A percentile compares a stretch with the other conserved stretches of the same genome.
Evolutionary conservation across 2,888 invertebrate species (phyloP).

Genomic region (Cheilosia grossa): DNA sequence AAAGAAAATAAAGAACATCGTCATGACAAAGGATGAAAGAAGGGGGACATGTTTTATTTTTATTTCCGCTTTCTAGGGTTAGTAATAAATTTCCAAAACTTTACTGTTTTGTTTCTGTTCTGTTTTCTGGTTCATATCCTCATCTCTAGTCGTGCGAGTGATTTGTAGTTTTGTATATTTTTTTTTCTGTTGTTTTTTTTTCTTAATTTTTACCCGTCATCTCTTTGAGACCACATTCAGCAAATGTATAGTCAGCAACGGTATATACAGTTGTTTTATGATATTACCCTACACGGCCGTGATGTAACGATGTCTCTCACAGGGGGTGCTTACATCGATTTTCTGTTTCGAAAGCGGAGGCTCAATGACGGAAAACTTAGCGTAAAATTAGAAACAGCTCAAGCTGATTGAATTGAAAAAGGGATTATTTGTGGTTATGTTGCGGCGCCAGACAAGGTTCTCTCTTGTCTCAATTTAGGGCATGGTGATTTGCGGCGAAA

Average conservation of each 20-base stretch:
- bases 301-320: constrained; percentile 31
- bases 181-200: constrained; percentile 13
- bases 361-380: constrained; percentile 23
- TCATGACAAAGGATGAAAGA: constrained; percentile 2
- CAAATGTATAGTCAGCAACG: background rate
- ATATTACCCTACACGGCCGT: constrained; percentile 7
- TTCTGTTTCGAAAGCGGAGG: constrained; percentile 17
- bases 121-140: background rate
- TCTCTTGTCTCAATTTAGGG: background rate
- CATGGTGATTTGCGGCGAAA: background rate
- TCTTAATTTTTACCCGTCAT: background rate
- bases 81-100: constrained; percentile 62
- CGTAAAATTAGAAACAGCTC: constrained; percentile 22
- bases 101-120: constrained; percentile 11
- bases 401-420: constrained; percentile 40
- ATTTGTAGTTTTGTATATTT: constrained; percentile 54
- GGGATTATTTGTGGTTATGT: constrained; percentile 44
- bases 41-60: background rate
- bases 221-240: constrained; percentile 22
- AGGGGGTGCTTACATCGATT: constrained; percentile 55
- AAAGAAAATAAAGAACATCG: constrained; percentile 13
- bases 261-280: constrained; percentile 1
- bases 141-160: constrained; percentile 25
- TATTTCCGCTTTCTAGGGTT: constrained; percentile 17
- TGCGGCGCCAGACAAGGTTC: constrained; percentile 60